Evolutionary conservation across 2,797 vertebrate species (phyloP).

Genomic region (Argya squamiceps): DNA sequence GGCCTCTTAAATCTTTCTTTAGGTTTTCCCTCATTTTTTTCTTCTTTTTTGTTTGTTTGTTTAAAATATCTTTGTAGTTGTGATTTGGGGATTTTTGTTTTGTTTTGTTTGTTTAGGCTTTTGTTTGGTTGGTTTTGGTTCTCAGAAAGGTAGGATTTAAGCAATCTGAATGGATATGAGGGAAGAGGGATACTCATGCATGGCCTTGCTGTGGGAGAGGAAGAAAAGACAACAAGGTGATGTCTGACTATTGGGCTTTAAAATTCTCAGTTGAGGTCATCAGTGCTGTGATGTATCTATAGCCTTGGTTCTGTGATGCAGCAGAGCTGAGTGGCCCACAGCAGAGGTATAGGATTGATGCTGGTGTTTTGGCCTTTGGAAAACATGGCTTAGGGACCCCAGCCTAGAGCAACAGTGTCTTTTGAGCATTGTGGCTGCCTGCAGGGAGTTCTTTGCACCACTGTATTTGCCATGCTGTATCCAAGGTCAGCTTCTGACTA

Average conservation of each 20-base stretch:
- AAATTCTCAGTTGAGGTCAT: neutral
- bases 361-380: neutral
- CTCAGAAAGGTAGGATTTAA: neutral
- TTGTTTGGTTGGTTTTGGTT: neutral
- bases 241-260: fast-evolving
- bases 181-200: neutral
- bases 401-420: neutral
- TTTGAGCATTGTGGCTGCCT: neutral
- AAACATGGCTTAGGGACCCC: neutral
- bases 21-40: neutral
- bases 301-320: neutral
- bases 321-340: neutral
- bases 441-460: neutral
- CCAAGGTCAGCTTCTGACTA: neutral
- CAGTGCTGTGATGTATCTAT: fast-evolving
- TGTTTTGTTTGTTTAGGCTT: neutral
- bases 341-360: neutral
- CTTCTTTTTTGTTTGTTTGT: fast-evolving
- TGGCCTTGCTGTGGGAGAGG: neutral
- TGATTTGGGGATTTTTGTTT: neutral
- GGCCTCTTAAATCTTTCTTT: neutral
- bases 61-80: neutral
- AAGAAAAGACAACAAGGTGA: neutral
- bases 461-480: fast-evolving
- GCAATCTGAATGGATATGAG: neutral